Evolutionary conservation across 1,140 invertebrate species (phyloP), one percentile per base, ranked within the genome.

Genomic region (Holcopasites calliopsidis): DNA sequence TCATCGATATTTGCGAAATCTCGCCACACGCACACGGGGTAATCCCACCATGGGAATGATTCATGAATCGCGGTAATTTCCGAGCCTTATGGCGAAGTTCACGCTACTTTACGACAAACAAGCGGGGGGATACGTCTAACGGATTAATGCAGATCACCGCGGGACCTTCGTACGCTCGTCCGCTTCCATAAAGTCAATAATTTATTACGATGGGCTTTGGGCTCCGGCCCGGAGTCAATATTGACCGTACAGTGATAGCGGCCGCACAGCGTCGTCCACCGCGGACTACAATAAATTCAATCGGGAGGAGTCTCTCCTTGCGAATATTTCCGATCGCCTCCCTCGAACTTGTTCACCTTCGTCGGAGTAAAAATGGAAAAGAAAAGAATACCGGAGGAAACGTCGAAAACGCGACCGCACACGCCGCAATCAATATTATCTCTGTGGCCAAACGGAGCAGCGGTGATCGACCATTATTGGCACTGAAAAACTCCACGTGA

Each of bases 141-240:
- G 49, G n/a, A 64, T 80, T 57, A 75, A 80, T 58, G 52, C 58
- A 42, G 77, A 84, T 79, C 82, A 62, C 62, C 44, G 65, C 60
- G 60, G 76, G 57, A 60, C 66, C 55, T 78, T 78, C 74, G 21
- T 54, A 58, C 35, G 68, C 65, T 70, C 26, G 52, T 64, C 60
- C 64, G 61, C 42, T 44, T 58, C 73, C 68, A 38, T 13, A 40
- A 72, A 80, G 76, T 80, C 78, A 80, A 80, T 77, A 80, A 80
- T 80, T 80, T 80, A 80, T 80, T 80, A 77, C 75, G 66, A 77
- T 74, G 70, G 70, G 76, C 75, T 80, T 62, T 77, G 78, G 68
- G n/a, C n/a, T 71, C 64, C 74, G 50, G 66, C 66, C 61, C 61
- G 40, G 58, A 72, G 82, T 78, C 80, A 81, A 84, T 84, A 84